Conservation (phyloP, 92 coral and sea anemone species). For the Epizoanthus rinbou region DNA sequence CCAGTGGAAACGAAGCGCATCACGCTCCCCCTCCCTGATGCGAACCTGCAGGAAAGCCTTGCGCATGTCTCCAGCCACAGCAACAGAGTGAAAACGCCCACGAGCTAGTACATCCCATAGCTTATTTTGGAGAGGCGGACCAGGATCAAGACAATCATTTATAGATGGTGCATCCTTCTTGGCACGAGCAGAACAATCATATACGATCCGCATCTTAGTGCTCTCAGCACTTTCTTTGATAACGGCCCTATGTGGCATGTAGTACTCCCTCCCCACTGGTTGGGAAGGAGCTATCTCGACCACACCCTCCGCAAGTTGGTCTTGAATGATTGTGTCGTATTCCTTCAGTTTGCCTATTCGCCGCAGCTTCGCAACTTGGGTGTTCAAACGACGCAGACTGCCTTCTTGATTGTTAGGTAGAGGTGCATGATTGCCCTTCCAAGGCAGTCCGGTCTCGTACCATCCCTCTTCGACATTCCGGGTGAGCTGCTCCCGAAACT, state of each 20-base stretch:
- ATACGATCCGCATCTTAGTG: slow-evolving; percentile 25
- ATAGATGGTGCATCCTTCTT: slow-evolving; percentile 33
- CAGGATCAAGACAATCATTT: slow-evolving; percentile 53
- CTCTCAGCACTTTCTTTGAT: slow-evolving; percentile 36
- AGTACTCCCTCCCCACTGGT: slow-evolving; percentile 26
- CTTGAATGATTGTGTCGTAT: slow-evolving; percentile 47
- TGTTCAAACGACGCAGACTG: slow-evolving; percentile 42
- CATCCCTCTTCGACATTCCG: slow-evolving; percentile 45
- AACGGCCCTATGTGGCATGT: slow-evolving; percentile 54
- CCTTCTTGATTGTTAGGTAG: slow-evolving; percentile 30
- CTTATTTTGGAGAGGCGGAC: slow-evolving; percentile 45
- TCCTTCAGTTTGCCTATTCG: slow-evolving; percentile 43
- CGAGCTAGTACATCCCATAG: slow-evolving; percentile 41
- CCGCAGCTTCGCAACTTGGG: slow-evolving; percentile 40
- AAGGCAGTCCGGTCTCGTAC: slow-evolving; percentile 49
- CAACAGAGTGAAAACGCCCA: slow-evolving; percentile 43
- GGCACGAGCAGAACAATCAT: slow-evolving; percentile 55
- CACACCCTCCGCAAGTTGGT: slow-evolving; percentile 45
- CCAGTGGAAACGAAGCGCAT: slow-evolving; percentile 56
- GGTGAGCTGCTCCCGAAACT: slow-evolving; percentile 47
- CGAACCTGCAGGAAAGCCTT: slow-evolving; percentile 51
- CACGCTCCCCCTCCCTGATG: slow-evolving; percentile 48
- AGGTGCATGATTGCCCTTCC: slow-evolving; percentile 51
- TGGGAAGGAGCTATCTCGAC: slow-evolving; percentile 50
- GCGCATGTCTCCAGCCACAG: slow-evolving; percentile 48